These are phyloP conservation scores for Cololabis saira DNA, from an alignment of 2,113 vertebrate species.

Conservation along the genomic window DNA sequence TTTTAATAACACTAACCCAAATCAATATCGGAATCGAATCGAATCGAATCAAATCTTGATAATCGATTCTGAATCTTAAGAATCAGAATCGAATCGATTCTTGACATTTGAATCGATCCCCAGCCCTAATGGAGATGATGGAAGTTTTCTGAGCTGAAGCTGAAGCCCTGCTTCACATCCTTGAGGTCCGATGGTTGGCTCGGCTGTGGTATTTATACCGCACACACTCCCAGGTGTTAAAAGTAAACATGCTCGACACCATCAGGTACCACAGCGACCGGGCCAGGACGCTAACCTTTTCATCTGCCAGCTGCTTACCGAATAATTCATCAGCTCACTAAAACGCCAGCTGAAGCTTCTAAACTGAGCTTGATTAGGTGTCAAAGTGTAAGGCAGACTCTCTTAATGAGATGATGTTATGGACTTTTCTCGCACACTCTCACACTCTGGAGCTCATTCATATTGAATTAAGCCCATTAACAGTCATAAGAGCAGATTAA, in stretches of 20 bases:
- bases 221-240: constrained; percentile 61
- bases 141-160: neutral
- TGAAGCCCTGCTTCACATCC: neutral
- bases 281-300: constrained; percentile 16
- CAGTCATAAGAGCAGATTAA: constrained; percentile 50
- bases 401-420: constrained; percentile 31
- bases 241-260: constrained; percentile 49
- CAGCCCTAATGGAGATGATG: too few species aligned
- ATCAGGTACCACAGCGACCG: constrained; percentile 35
- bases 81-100: too few species aligned
- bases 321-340: constrained; percentile 43
- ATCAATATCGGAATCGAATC: too few species aligned
- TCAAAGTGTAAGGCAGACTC: constrained; percentile 37
- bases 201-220: constrained; percentile 58
- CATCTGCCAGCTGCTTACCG: constrained; percentile 38
- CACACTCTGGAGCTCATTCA: constrained; percentile 48
- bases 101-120: too few species aligned
- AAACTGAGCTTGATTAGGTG: constrained; percentile 43
- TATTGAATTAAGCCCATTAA: constrained; percentile 58
- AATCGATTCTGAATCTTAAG: too few species aligned
- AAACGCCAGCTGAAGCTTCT: constrained; percentile 32
- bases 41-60: too few species aligned
- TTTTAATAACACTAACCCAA: too few species aligned
- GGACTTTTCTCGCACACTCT: constrained; percentile 21
- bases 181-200: constrained; percentile 17